A percentile compares a stretch with the other conserved stretches of the same genome.
Conservation (phyloP, 1,140 invertebrate genomes). For the Psix sp. region DNA sequence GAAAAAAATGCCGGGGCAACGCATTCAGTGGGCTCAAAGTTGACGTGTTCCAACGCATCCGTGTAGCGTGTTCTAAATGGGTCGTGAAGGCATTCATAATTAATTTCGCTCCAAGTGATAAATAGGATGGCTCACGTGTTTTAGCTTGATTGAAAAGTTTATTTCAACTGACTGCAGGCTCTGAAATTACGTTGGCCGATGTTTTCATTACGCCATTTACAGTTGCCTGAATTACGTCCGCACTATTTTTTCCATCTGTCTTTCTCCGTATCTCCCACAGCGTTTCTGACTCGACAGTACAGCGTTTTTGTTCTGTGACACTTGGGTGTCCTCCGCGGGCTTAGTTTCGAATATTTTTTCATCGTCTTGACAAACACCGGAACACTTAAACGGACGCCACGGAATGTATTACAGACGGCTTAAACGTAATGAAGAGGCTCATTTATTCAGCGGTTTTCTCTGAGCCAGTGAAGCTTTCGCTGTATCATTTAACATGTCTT, state of each 20-base stretch:
- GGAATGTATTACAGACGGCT: constrained; percentile 41
- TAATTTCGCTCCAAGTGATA: constrained; percentile 41
- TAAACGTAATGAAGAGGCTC: constrained; percentile 49
- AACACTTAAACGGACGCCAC: constrained; percentile 28
- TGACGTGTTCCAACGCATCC: constrained; percentile 14
- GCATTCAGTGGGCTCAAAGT: constrained; percentile 4
- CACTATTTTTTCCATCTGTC: neutral
- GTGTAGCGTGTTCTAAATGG: constrained; percentile 17
- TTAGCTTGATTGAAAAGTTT: constrained; percentile 46
- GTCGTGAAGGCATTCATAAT: constrained; percentile 37
- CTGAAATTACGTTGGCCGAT: constrained; percentile 23
- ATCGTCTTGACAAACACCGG: constrained; percentile 34
- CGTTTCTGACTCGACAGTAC: neutral
- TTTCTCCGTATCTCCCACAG: neutral
- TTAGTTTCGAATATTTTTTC: constrained; percentile 37
- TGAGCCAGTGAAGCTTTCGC: constrained; percentile 26
- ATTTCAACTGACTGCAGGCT: constrained; percentile 18
- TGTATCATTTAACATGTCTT: constrained; percentile 38
- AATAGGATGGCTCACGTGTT: constrained; percentile 28
- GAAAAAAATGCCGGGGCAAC: neutral
- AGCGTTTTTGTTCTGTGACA: neutral
- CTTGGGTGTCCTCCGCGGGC: neutral
- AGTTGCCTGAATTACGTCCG: neutral
- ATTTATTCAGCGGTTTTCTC: constrained; percentile 36
- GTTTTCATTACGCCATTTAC: constrained; percentile 28